These are phyloP conservation scores for Stenoptilia bipunctidactyla DNA, from an alignment of 2,888 invertebrate genomes.

Conservation along the genomic window DNA sequence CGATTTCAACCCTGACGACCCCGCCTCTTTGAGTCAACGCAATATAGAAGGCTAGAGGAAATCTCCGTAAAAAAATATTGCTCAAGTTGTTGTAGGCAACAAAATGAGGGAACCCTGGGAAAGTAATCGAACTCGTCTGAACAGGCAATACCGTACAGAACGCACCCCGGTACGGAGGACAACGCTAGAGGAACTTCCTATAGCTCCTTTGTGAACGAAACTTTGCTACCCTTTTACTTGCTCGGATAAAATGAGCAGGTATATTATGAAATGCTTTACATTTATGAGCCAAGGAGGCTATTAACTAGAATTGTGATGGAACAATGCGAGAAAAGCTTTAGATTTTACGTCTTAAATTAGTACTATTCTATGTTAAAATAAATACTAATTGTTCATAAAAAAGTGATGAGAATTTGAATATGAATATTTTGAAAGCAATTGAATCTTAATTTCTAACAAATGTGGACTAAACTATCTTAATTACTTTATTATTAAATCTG, in stretches of 20 bases:
- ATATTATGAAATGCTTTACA: too few species aligned
- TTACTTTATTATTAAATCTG: too few species aligned
- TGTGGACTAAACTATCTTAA: too few species aligned
- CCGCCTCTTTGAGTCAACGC: conserved; percentile 59
- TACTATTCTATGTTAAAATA: too few species aligned
- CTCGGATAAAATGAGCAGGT: conserved; percentile 35
- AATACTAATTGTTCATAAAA: too few species aligned
- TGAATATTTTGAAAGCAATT: too few species aligned
- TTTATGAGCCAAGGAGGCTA: too few species aligned
- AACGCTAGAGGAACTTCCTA: conserved; percentile 27
- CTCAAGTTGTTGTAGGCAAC: conserved; percentile 46
- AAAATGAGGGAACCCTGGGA: conserved; percentile 55
- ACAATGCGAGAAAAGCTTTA: too few species aligned
- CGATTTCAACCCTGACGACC: conserved; percentile 57
- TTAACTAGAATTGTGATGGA: too few species aligned
- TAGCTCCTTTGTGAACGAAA: not conserved
- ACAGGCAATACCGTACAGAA: conserved; percentile 48
- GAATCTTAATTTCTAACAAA: too few species aligned
- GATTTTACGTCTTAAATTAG: too few species aligned
- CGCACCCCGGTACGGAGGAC: conserved; percentile 47
- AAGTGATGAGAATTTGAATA: too few species aligned
- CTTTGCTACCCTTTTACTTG: conserved; percentile 12
- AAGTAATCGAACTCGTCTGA: conserved; percentile 55
- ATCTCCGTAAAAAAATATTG: conserved; percentile 62
- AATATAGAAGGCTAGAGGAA: conserved; percentile 68